Conservation (phyloP, 2,113 vertebrate species). For the Artemisiospiza belli region DNA sequence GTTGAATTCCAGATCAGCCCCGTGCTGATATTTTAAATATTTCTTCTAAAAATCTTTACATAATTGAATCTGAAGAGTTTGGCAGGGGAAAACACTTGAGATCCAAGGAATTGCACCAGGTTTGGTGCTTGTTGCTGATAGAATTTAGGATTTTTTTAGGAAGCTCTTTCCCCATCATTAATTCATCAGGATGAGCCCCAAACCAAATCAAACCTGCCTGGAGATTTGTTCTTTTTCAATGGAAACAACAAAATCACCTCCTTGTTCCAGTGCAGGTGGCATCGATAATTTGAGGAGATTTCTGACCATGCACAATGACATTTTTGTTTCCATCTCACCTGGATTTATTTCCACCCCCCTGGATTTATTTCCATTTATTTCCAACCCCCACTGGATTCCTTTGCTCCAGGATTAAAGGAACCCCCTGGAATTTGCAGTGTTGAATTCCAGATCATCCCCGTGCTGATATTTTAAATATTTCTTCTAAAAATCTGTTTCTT, state of each 20-base stretch:
- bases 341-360: background rate
- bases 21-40: no score
- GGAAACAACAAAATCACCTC: background rate
- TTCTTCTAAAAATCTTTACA: background rate
- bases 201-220: background rate
- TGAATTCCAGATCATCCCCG: background rate
- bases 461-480: background rate
- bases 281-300: background rate
- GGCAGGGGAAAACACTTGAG: background rate
- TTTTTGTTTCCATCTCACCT: background rate
- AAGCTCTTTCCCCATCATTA: background rate
- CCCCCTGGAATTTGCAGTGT: rapidly evolving
- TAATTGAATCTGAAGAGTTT: background rate
- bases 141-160: background rate
- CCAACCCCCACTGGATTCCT: background rate
- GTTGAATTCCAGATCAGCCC: background rate
- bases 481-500: background rate
- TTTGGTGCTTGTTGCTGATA: background rate
- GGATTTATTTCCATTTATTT: background rate
- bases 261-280: background rate
- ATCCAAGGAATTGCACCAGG: background rate
- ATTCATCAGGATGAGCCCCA: background rate
- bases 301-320: no score
- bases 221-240: background rate
- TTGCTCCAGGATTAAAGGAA: background rate